phyloP scores from a whole-genome alignment of 2,113 vertebrate genomes.

The Limanda limanda region DNA sequence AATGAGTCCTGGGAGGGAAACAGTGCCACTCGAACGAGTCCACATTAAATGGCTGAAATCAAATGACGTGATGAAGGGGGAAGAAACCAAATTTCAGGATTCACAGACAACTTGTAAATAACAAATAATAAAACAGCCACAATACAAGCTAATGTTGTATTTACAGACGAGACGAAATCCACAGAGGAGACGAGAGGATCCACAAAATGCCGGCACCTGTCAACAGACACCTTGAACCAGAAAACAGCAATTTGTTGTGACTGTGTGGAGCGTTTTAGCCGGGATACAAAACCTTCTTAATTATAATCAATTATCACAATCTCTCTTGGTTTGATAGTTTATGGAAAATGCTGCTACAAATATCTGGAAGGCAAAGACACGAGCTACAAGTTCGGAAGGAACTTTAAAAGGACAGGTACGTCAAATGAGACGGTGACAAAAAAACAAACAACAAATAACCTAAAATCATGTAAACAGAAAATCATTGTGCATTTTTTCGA shows the following conservation, averaged over 20 bases:
- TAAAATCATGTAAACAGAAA: constrained; percentile 83
- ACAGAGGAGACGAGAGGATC: constrained; percentile 35
- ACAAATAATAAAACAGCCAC: constrained; percentile 72
- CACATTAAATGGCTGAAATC: constrained; percentile 37
- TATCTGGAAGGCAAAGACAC: constrained; percentile 45
- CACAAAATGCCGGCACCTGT: constrained; percentile 31
- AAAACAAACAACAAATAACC: constrained; percentile 71
- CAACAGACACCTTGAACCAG: constrained; percentile 41
- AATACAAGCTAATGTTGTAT: constrained; percentile 70
- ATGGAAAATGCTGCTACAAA: constrained; percentile 31
- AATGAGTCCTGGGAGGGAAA: constrained; percentile 41
- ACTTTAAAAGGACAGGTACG: constrained; percentile 59
- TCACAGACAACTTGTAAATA: constrained; percentile 75
- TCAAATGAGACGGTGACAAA: constrained; percentile 58
- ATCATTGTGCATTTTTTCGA: constrained; percentile 80
- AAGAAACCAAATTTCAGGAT: constrained; percentile 60
- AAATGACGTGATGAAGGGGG: constrained; percentile 41
- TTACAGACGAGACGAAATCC: constrained; percentile 72
- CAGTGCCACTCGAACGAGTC: constrained; percentile 39
- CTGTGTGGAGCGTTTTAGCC: constrained; percentile 15
- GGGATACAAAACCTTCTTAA: constrained; percentile 2
- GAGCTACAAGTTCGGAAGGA: constrained; percentile 32
- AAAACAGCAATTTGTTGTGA: constrained; percentile 13
- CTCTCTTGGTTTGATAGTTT: constrained; percentile 24
- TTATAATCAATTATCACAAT: constrained; percentile 11